Base-by-base conservation (phyloP, 2,113 vertebrate genomes). In the Jacana jacana region DNA sequence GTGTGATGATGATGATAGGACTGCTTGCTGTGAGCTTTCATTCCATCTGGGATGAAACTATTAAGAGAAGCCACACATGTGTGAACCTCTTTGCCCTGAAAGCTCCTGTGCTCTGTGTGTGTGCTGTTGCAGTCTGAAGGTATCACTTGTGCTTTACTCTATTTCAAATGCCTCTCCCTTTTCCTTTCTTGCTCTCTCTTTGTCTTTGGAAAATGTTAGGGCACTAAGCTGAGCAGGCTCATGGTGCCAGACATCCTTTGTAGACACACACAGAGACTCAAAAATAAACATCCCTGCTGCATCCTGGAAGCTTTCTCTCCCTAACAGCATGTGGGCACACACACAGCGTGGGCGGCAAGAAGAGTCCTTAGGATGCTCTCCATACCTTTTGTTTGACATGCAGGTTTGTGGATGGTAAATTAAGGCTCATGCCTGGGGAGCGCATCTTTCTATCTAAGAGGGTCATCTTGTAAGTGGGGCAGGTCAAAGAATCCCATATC, bases 201-300 rank as follows among this genome's bases (percentile, higher is more conserved):
- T 92, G 85, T 95, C 91, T 97, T 95, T 94, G 81, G 89, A 93
- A 96, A 97, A 95, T 78, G 42, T 87, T 93, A 87, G 89, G 70
- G 84, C 79, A 52, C 80, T 94, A 88, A 96, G 40, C 88, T 85
- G 54, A 44, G 86, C 14, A 84, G 81, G 76, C 48, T 81, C 63
- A 86, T 81, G 60, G 79, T 94, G 35, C 72, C 81, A 91, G 48
- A 48, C 86, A 84, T 51, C 22, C 68, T 90, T 93, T 82, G 89
- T 86, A 71, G 60, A 71, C 71, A 52, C 58, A 85, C 15, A 51
- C 1, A n/a, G 33, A 89, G 80, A 55, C 30, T 81, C 63, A 79
- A 66, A 79, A 95, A 87, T 91, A 92, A 86, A 80, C 35, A 82
- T 58, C 69, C 86, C 63, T 58, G 72, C 79, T 93, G 93, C 0